Base-by-base conservation (phyloP, 2,113 vertebrate genomes). In the Oncorhynchus tshawytscha region DNA sequence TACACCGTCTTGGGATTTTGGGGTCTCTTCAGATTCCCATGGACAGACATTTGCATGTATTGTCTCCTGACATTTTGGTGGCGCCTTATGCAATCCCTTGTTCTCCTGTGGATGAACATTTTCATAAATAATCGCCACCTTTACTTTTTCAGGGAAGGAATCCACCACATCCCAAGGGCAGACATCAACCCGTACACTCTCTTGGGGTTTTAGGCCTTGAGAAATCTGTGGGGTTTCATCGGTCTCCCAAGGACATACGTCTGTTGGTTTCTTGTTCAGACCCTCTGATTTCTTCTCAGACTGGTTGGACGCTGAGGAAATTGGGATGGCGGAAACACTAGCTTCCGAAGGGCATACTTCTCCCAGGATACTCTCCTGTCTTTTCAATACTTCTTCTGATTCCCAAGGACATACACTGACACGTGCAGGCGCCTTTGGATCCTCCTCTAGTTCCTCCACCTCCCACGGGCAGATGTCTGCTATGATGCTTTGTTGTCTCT, bases 381-480 rank as follows among this genome's bases (percentile, higher is more conserved):
- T 82, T 71, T 1, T 83, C 18, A 73, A 4, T 24, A 11, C 80
- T 0, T 24, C 75, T 31, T 84, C 80, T 51, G 85, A 83, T 75
- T 93, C 90, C 90, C 88, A 88, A 22, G 87, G 84, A 81, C 87
- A 89, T 4, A 88, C 68, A 48, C 75, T 82, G 49, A 60, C 6
- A 15, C 4, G 69, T 49, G 80, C 84, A 8, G 81, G 27, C 25
- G 60, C 64, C 20, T 80, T 74, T 0, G 76, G 57, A 27, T 85
- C 57, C 67, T 66, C 34, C 5, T 27, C 75, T 0, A 74, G 57
- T 48, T 87, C 70, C 34, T 72, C 69, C 5, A 27, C 76, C 62
- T 87, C 90, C 81, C 59, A 86, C 0, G 89, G 84, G 11, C 90
- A 94, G 34, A 94, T 68, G 0, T 93, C 86, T 18, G 74, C 25